Evolutionary conservation across 2,113 vertebrate species (phyloP).

Genomic region (Rhynchopsitta pachyrhyncha): DNA sequence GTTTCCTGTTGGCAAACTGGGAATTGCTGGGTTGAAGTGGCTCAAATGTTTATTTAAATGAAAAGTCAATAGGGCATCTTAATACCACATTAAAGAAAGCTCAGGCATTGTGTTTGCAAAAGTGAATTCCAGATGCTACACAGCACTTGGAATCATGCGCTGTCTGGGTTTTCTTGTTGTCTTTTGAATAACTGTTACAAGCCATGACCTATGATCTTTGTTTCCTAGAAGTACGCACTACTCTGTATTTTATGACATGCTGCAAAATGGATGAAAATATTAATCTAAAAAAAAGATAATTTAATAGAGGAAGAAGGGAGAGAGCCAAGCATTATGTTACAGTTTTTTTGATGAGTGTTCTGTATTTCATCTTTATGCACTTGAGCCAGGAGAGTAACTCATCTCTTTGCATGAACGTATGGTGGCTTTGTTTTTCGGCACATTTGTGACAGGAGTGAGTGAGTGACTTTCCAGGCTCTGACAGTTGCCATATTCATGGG

Average conservation of each 20-base stretch:
- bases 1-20: background rate
- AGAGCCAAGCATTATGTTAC: background rate
- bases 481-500: conserved; percentile 37
- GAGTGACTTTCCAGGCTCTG: conserved; percentile 46
- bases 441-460: conserved; percentile 26
- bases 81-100: background rate
- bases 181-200: background rate
- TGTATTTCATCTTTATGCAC: conserved; percentile 37
- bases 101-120: background rate
- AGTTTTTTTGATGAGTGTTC: conserved; percentile 11
- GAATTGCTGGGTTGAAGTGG: background rate
- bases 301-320: conserved; percentile 33
- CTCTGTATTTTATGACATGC: background rate
- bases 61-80: background rate
- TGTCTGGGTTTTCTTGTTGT: background rate
- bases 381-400: conserved; percentile 38
- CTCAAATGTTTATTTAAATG: background rate
- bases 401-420: conserved; percentile 42
- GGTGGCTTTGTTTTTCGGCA: conserved; percentile 43
- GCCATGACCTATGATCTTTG: background rate
- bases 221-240: background rate
- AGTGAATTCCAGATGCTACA: background rate
- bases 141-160: background rate
- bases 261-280: conserved; percentile 47
- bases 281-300: background rate